Evolutionary conservation across 1,140 invertebrate species (phyloP).

Genomic region (Stratiolaelaps scimitus): DNA sequence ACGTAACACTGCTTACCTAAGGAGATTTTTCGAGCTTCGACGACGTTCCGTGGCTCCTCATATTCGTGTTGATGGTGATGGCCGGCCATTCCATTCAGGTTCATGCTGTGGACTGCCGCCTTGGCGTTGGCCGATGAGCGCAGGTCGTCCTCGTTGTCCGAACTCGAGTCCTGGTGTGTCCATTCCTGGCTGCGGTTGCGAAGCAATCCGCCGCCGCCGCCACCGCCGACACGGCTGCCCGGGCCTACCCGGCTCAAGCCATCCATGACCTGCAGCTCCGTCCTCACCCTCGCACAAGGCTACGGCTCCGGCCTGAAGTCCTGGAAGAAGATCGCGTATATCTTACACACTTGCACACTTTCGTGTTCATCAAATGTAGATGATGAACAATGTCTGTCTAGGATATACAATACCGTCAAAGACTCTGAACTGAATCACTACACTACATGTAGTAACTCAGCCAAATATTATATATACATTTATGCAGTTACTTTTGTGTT

Average conservation of each 20-base stretch:
- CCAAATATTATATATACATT: too few relatives aligned
- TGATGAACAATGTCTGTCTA: too few relatives aligned
- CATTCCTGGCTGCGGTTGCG: constrained; percentile 23
- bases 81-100: background rate
- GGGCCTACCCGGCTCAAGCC: constrained; percentile 3
- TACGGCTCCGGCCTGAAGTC: constrained; percentile 6
- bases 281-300: background rate
- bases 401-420: too few relatives aligned
- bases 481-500: too few relatives aligned
- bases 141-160: constrained; percentile 27
- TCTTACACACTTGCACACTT: too few relatives aligned
- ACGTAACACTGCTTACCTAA: background rate
- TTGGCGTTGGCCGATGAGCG: constrained; percentile 15
- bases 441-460: too few relatives aligned
- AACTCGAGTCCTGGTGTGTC: constrained; percentile 9
- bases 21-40: constrained; percentile 17
- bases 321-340: too few relatives aligned
- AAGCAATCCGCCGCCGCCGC: background rate
- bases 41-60: constrained; percentile 16
- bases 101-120: constrained; percentile 16
- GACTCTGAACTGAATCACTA: too few relatives aligned
- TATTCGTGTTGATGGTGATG: constrained; percentile 19
- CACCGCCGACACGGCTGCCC: too few relatives aligned
- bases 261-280: constrained; percentile 21
- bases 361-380: too few relatives aligned